Base-by-base conservation (phyloP, 2,797 vertebrate species). In the Epinephelus awoara region DNA sequence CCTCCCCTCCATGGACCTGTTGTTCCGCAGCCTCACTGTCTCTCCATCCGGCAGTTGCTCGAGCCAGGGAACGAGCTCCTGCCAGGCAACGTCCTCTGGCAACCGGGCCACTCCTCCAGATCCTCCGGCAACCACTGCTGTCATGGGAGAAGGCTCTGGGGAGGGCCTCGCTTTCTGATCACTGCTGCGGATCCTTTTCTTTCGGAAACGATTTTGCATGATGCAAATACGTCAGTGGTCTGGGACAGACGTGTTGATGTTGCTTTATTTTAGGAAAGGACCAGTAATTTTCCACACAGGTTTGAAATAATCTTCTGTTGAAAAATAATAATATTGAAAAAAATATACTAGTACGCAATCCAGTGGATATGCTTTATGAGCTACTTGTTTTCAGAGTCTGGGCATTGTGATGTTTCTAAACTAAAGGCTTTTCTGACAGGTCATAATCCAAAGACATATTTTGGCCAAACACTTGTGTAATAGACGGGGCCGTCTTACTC, bases 1-100 rank as follows among this genome's bases (percentile, higher is more conserved):
- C 38, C 95, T 97, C 71, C 96, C 96, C 27, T 93, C 93, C 25
- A 88, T 96, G 93, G 96, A 96, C 82, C 93, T 97, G 84, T 92
- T 96, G 82, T 94, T 97, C 88, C 93, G 96, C 73, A 95, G 93
- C 82, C 95, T 96, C 5, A 89, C 69, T 1, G 92, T 67, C 64
- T 95, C 91, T 52, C 95, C 74, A 62, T 87, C 66, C 23, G 91
- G 29, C 14, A 66, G 58, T 27, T 88, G 72, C 79, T 89, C 63
- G 0, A 83, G 69, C 70, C 93, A 90, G 68, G 90, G 76, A 38
- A 68, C 77, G 0, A n/a, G 49, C 70, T 87, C 84, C 66, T 86
- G 85, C 77, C 92, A 91, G 72, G 58, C 64, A 1, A 50, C 72
- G 4, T 67, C 88, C 49, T 73, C 83, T 21, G 82, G 81, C 38